A percentile compares a stretch with the other conserved stretches of the same genome.
phyloP scores from a whole-genome alignment of 2,797 vertebrate species.

The Xenentodon cancila region DNA sequence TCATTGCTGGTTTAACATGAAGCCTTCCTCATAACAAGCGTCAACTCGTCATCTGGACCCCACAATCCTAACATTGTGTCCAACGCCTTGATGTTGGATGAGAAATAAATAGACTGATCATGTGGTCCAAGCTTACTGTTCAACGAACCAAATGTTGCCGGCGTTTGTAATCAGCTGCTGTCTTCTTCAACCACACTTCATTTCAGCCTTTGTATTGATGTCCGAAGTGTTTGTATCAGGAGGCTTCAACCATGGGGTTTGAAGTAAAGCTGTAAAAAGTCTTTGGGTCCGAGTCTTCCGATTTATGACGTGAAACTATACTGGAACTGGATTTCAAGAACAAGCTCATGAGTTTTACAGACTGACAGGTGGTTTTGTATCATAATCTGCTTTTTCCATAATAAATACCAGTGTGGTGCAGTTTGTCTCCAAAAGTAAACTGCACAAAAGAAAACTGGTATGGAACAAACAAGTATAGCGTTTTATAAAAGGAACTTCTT shows the following conservation, averaged over 20 bases:
- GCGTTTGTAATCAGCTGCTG: slow-evolving; percentile 44
- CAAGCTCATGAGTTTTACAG: slow-evolving; percentile 16
- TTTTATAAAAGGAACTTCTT: too few relatives aligned
- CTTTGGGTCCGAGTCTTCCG: slow-evolving; percentile 28
- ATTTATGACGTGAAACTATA: too few relatives aligned
- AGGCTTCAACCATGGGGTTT: slow-evolving; percentile 43
- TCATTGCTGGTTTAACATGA: too few relatives aligned
- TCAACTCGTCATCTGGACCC: too few relatives aligned
- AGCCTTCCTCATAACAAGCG: too few relatives aligned
- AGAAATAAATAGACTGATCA: slow-evolving; percentile 39
- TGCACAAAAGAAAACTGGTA: too few relatives aligned
- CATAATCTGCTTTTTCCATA: too few relatives aligned
- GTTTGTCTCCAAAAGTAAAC: too few relatives aligned
- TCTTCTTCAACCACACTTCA: slow-evolving; percentile 36
- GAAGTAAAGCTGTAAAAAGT: slow-evolving; percentile 33
- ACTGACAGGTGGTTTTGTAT: too few relatives aligned
- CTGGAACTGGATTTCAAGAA: too few relatives aligned
- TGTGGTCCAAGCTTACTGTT: slow-evolving; percentile 43
- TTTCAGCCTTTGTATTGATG: slow-evolving; percentile 11
- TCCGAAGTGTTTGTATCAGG: slow-evolving; percentile 39
- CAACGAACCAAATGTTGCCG: slow-evolving; percentile 30
- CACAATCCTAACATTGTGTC: slow-evolving; percentile 33
- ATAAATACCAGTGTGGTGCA: too few relatives aligned
- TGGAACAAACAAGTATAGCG: too few relatives aligned
- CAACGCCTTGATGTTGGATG: slow-evolving; percentile 25